These are phyloP conservation scores for Rhingia campestris DNA, from an alignment of 2,888 invertebrate genomes.

Conservation along the genomic window DNA sequence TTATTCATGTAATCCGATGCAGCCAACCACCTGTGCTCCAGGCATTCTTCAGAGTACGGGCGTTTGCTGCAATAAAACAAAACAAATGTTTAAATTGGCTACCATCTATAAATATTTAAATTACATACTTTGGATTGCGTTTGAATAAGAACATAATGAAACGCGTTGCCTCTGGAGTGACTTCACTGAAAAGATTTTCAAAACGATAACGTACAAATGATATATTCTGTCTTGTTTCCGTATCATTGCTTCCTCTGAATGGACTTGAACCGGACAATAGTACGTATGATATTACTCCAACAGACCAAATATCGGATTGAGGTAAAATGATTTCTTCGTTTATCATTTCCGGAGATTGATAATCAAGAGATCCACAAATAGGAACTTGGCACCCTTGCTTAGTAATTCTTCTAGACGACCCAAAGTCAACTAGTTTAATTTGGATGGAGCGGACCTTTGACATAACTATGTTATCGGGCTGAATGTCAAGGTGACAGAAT, in stretches of 20 bases:
- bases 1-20: slow-evolving; percentile 96
- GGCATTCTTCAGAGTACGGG: slow-evolving; percentile 95
- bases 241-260: slow-evolving; percentile 91
- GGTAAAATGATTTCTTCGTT: slow-evolving; percentile 93
- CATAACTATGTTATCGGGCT: slow-evolving; percentile 98
- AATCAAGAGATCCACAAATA: slow-evolving; percentile 89
- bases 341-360: slow-evolving; percentile 92
- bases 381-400: slow-evolving; percentile 88
- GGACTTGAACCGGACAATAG: slow-evolving; percentile 96
- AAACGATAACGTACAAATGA: slow-evolving; percentile 95
- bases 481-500: slow-evolving; percentile 93
- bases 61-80: slow-evolving; percentile 88
- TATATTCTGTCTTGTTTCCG: slow-evolving; percentile 95
- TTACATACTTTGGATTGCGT: slow-evolving; percentile 91
- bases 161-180: slow-evolving; percentile 95
- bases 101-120: background rate
- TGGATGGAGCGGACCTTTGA: slow-evolving; percentile 91
- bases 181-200: slow-evolving; percentile 96
- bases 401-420: slow-evolving; percentile 91
- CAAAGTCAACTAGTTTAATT: slow-evolving; percentile 96
- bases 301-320: slow-evolving; percentile 97
- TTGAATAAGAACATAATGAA: slow-evolving; percentile 98
- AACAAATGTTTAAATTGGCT: background rate
- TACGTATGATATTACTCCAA: slow-evolving; percentile 95
- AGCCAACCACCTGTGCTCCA: slow-evolving; percentile 97